Evolutionary conservation across 2,888 invertebrate species (phyloP).

Genomic region (Pseudoips prasinana): DNA sequence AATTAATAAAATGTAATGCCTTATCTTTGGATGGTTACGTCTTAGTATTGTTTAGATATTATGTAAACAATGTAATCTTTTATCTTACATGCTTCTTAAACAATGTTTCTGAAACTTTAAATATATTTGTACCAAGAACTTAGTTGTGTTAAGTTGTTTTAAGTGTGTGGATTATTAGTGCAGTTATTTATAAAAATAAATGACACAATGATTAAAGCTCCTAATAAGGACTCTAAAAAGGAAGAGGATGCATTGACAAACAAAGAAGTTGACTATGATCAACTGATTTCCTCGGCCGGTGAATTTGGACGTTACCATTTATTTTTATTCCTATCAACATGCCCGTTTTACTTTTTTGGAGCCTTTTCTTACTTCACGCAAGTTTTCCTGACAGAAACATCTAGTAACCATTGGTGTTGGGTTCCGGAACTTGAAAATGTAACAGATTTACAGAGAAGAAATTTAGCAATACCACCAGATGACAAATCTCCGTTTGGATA

Average conservation of each 20-base stretch:
- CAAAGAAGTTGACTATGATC: constrained; percentile 46
- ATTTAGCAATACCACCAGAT: constrained; percentile 50
- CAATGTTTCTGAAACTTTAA: too few species aligned
- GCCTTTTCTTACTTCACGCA: constrained; percentile 55
- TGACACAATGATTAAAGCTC: too few species aligned
- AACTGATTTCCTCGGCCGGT: constrained; percentile 52
- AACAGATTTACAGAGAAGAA: constrained; percentile 45
- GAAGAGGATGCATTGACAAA: neutral
- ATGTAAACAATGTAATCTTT: too few species aligned
- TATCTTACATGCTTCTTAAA: too few species aligned
- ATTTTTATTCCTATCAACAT: constrained; percentile 46
- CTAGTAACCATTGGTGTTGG: constrained; percentile 62
- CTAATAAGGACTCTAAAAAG: neutral
- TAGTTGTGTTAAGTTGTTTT: too few species aligned
- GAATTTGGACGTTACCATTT: constrained; percentile 57
- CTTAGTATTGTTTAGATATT: too few species aligned
- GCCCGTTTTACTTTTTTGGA: constrained; percentile 57
- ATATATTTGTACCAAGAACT: too few species aligned
- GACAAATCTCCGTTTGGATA: constrained; percentile 45
- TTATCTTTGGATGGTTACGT: too few species aligned
- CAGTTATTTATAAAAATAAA: too few species aligned
- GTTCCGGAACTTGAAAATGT: constrained; percentile 57
- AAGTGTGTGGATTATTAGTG: too few species aligned
- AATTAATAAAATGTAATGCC: too few species aligned
- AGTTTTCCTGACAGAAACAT: constrained; percentile 56